Percentiles rank a stretch among this genome's conserved stretches.
phyloP scores from a whole-genome alignment of 1,140 invertebrate species.

The Sminthurides bifidus region DNA sequence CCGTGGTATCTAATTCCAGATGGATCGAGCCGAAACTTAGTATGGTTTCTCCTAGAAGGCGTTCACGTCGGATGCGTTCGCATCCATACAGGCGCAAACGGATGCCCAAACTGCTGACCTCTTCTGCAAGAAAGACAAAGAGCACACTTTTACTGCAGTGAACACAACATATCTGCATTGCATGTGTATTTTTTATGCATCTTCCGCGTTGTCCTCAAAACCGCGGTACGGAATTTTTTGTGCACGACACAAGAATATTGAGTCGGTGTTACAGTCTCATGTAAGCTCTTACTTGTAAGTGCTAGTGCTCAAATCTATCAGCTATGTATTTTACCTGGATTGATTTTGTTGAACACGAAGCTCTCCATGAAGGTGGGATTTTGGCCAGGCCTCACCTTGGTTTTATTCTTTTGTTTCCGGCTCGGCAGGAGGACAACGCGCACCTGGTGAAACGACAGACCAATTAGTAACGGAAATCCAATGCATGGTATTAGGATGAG shows the following conservation, averaged over 20 bases:
- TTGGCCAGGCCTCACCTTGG: slow-evolving; percentile 72
- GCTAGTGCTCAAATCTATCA: neutral
- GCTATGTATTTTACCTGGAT: slow-evolving; percentile 51
- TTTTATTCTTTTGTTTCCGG: slow-evolving; percentile 87
- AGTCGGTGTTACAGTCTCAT: neutral
- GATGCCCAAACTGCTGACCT: slow-evolving; percentile 79
- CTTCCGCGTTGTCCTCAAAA: neutral
- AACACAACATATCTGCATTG: neutral
- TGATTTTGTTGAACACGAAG: slow-evolving; percentile 78
- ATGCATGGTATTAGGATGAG: no score
- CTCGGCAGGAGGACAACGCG: slow-evolving; percentile 71
- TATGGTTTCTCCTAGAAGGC: slow-evolving; percentile 78
- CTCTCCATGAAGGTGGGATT: slow-evolving; percentile 86
- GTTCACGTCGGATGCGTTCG: slow-evolving; percentile 75
- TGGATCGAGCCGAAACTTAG: slow-evolving; percentile 78
- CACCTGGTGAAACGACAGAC: slow-evolving; percentile 44
- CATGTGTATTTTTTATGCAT: neutral
- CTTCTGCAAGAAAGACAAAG: slow-evolving; percentile 47
- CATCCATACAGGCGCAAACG: slow-evolving; percentile 81
- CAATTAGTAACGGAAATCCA: no score
- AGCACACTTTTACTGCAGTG: neutral
- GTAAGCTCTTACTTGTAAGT: no score
- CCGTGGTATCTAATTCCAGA: slow-evolving; percentile 72
- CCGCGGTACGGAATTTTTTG: neutral
- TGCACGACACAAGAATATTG: neutral